Evolutionary conservation across 2,113 vertebrate genomes (phyloP), one percentile per base, ranked within the genome.

Genomic region (Chroicocephalus ridibundus): DNA sequence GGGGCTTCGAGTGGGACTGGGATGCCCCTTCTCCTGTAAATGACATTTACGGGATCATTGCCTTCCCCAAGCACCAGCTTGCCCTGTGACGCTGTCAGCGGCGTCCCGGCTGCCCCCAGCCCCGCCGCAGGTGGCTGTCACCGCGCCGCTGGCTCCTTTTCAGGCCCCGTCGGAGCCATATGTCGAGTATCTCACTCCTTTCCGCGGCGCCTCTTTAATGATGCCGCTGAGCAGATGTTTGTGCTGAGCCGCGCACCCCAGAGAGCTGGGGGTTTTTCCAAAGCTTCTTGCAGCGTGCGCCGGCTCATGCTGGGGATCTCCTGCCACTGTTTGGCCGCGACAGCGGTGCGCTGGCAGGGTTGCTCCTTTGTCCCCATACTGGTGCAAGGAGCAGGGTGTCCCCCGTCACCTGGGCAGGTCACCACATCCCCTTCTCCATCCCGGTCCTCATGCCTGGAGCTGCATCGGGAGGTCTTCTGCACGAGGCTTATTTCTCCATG

Each of bases 201-300:
- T 95, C 44, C 88, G n/a, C 26, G 27, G 52, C 54, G 47, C 38
- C 26, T 68, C 72, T 62, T 57, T 75, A 51, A 72, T 31, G 95
- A 69, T 87, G 72, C 95, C 32, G 29, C 71, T 20, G 57, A 97
- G 92, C 96, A 98, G 95, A 74, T 96, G 92, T 97, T 94, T 55
- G 57, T 94, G 90, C 86, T 61, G 92, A 90, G 58, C 83, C 51
- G 51, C 80, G 47, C 34, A 8, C 92, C 86, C 86, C 47, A 42
- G 65, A 88, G 91, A 89, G 74, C 32, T 5, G 90, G 55, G 52
- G 61, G 32, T 19, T 16, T 31, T 49, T 64, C 15, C 82, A 57
- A 31, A 82, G 40, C 81, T 68, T 65, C 84, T 79, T 82, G 79
- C 54, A 51, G 2, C 6, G 60, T 19, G 5, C 38, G 13, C 34